Percentiles rank a stretch among this genome's conserved stretches.
phyloP scores from a whole-genome alignment of 2,797 vertebrate genomes.

The Melanitta fusca region DNA sequence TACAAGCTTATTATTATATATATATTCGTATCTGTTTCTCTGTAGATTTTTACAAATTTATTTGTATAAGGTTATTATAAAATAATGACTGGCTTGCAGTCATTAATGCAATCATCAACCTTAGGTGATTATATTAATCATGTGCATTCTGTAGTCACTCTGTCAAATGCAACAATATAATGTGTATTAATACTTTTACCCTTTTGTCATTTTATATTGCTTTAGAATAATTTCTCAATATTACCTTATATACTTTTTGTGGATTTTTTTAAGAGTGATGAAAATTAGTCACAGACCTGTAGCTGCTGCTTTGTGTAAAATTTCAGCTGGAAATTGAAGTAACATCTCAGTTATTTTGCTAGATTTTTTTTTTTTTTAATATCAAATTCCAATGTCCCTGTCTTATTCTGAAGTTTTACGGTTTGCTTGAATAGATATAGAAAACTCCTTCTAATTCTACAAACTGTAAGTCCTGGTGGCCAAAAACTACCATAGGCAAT shows the following conservation, averaged over 20 bases:
- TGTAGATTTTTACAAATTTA: not conserved
- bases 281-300: slow-evolving; percentile 73
- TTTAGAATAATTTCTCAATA: slow-evolving; percentile 54
- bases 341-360: slow-evolving; percentile 32
- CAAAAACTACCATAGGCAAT: not conserved
- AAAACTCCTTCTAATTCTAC: not conserved
- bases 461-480: not conserved
- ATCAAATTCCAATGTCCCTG: not conserved
- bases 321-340: slow-evolving; percentile 70
- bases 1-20: not conserved
- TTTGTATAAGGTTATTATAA: not conserved
- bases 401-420: not conserved
- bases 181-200: slow-evolving; percentile 45
- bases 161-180: slow-evolving; percentile 27
- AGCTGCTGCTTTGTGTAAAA: slow-evolving; percentile 70
- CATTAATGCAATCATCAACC: not conserved
- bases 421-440: not conserved
- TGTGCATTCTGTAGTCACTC: not conserved
- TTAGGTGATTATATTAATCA: not conserved
- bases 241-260: slow-evolving; percentile 63
- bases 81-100: not conserved
- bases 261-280: slow-evolving; percentile 68
- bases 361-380: not conserved
- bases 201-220: slow-evolving; percentile 23
- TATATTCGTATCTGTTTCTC: not conserved